Evolutionary conservation across 2,797 vertebrate species (phyloP).

Genomic region (Gallinago nigripennis): DNA sequence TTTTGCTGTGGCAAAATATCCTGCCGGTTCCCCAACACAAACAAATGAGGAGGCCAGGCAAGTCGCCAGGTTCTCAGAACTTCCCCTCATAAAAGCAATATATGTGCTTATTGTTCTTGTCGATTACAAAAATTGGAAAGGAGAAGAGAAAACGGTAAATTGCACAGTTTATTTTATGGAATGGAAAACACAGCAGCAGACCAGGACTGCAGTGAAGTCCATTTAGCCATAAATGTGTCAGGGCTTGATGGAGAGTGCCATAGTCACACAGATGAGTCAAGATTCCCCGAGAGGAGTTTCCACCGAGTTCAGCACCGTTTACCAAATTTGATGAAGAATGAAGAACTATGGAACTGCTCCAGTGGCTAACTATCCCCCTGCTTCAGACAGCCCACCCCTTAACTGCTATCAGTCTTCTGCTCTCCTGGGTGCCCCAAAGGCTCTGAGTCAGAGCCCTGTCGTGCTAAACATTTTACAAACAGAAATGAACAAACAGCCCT

Average conservation of each 20-base stretch:
- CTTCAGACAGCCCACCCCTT: not conserved
- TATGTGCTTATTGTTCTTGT: slow-evolving; percentile 33
- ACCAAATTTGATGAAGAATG: not conserved
- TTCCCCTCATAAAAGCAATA: slow-evolving; percentile 44
- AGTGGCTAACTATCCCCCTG: not conserved
- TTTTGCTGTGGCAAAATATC: not conserved
- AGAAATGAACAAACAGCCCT: not conserved
- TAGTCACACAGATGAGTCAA: not conserved
- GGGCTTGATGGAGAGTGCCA: not conserved
- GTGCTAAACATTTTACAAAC: not conserved
- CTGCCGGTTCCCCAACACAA: not conserved
- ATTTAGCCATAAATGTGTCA: not conserved
- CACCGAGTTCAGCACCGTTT: not conserved
- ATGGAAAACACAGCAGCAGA: not conserved
- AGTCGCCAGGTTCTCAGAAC: not conserved
- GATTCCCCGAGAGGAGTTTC: not conserved
- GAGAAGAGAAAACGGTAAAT: slow-evolving; percentile 25
- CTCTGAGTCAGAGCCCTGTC: not conserved
- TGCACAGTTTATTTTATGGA: slow-evolving; percentile 14
- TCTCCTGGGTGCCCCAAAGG: not conserved
- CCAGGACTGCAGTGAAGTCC: not conserved
- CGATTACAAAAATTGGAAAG: slow-evolving; percentile 37
- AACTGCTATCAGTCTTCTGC: not conserved
- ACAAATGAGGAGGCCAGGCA: not conserved
- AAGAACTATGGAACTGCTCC: not conserved